A percentile compares a stretch with the other conserved stretches of the same genome.
Conservation (phyloP, 2,888 invertebrate species). For the Parthenolecanium corni region DNA sequence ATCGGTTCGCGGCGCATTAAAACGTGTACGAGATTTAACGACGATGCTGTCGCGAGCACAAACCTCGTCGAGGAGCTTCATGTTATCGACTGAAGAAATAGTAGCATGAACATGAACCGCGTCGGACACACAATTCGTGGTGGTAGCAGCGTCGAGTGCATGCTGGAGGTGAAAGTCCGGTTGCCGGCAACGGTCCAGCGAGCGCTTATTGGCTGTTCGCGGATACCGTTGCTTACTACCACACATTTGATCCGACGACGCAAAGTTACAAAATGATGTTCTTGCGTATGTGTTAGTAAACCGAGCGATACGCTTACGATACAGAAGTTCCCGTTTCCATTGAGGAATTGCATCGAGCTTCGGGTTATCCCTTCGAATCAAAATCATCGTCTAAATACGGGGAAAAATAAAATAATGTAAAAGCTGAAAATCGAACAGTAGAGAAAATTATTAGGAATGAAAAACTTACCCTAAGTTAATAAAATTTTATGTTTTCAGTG, state of each 20-base stretch:
- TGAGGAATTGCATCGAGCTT: constrained; percentile 44
- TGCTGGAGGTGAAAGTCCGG: constrained; percentile 24
- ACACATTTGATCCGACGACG: background rate
- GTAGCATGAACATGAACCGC: no score
- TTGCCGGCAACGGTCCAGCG: constrained; percentile 23
- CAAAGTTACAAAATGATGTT: background rate
- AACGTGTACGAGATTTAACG: constrained; percentile 17
- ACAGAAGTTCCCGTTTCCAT: constrained; percentile 74
- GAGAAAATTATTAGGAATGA: no score
- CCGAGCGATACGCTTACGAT: constrained; percentile 48
- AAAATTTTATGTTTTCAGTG: no score
- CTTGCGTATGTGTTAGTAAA: background rate
- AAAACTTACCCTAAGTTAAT: no score
- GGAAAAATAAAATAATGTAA: background rate
- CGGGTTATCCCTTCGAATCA: background rate
- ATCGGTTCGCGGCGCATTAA: constrained; percentile 11
- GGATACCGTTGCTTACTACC: constrained; percentile 12
- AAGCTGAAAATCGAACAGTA: no score
- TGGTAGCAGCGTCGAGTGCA: background rate
- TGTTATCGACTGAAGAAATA: constrained; percentile 34
- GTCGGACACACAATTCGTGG: background rate
- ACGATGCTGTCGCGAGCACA: constrained; percentile 34
- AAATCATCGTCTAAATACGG: background rate
- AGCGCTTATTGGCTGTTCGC: constrained; percentile 15
- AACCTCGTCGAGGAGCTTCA: constrained; percentile 36